A percentile compares a stretch with the other conserved stretches of the same genome.
Conservation (phyloP, 2,113 vertebrate species). For the Toxostoma redivivum region DNA sequence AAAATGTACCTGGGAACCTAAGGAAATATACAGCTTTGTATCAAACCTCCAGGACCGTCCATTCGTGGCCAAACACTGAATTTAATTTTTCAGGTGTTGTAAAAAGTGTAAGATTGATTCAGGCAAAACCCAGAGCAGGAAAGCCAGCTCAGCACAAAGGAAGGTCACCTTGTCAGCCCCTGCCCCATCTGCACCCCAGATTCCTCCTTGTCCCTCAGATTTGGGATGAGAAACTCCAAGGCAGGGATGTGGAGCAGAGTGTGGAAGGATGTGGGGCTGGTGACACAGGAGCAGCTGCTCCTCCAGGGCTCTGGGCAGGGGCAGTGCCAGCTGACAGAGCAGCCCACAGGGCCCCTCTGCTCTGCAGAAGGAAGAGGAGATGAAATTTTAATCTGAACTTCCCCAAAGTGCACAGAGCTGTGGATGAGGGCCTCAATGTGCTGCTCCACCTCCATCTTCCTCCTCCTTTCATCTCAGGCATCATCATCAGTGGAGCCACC, state of each 20-base stretch:
- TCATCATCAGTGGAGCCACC: background rate
- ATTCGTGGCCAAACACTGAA: background rate
- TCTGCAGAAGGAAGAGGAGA: background rate
- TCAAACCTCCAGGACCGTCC: background rate
- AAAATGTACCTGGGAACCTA: background rate
- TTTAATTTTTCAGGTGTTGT: background rate
- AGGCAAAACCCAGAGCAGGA: background rate
- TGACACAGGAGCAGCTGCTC: background rate
- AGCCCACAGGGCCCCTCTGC: background rate
- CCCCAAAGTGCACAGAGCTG: background rate
- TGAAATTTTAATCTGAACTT: background rate
- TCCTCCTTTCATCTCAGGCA: background rate
- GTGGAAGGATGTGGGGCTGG: fast-evolving
- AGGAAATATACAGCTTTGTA: background rate
- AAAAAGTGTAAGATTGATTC: background rate
- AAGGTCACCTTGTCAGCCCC: background rate
- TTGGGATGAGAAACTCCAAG: background rate
- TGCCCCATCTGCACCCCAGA: background rate
- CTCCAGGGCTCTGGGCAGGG: background rate
- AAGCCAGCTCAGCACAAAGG: background rate
- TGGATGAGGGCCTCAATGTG: background rate
- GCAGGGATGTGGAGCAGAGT: background rate
- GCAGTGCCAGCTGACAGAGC: background rate
- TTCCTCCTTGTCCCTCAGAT: background rate
- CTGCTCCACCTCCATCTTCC: background rate